Percentiles rank a stretch among this genome's conserved stretches.
Evolutionary conservation across 2,113 vertebrate genomes (phyloP).

Genomic region (Aegypius monachus): DNA sequence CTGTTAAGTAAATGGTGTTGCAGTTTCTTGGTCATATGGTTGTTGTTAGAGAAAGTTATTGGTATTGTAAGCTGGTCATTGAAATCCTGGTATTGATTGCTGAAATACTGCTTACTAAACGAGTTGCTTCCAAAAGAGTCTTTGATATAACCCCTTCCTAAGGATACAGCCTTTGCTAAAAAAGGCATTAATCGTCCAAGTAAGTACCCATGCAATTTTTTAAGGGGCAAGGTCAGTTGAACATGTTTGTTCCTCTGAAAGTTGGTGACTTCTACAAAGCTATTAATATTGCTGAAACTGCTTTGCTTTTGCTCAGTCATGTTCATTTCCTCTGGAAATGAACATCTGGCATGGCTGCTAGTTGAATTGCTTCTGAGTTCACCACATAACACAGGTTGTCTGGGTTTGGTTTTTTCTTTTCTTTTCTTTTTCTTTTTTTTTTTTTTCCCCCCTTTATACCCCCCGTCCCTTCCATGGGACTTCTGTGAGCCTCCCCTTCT

Average conservation of each 20-base stretch:
- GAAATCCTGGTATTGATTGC: not conserved
- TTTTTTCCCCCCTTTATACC: not conserved
- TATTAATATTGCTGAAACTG: not conserved
- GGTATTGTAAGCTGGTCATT: fast-evolving
- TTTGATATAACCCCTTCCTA: not conserved
- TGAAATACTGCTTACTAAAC: not conserved
- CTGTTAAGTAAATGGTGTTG: fast-evolving
- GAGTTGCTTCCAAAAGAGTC: not conserved
- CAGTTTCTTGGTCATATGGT: not conserved
- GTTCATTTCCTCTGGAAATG: not conserved
- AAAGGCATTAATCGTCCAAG: not conserved
- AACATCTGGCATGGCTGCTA: not conserved
- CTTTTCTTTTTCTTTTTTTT: not conserved
- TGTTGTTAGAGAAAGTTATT: not conserved
- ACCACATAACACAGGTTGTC: not conserved
- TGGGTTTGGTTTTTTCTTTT: fast-evolving
- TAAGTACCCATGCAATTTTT: fast-evolving
- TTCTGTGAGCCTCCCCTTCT: not conserved
- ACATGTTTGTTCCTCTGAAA: not conserved
- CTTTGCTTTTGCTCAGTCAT: not conserved
- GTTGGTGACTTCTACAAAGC: not conserved
- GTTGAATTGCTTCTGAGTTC: not conserved
- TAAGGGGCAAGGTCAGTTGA: not conserved
- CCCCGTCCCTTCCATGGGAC: not conserved
- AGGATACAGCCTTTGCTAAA: not conserved